Percentiles rank a stretch among this genome's conserved stretches.
Evolutionary conservation across 2,797 vertebrate species (phyloP).

Genomic region (Lemur catta): DNA sequence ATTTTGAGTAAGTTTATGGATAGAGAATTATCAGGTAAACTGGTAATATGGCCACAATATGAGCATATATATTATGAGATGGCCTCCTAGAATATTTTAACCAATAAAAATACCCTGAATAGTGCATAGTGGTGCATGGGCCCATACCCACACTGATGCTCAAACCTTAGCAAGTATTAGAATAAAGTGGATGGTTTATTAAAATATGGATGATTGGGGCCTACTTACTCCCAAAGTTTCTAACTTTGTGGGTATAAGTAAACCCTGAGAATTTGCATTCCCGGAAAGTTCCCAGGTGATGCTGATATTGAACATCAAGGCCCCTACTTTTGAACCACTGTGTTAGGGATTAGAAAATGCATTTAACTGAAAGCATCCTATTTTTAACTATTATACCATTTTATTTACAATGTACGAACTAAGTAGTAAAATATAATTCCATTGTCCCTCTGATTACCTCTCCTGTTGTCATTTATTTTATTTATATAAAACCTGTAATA

Average conservation of each 20-base stretch:
- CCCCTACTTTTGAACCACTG: background rate
- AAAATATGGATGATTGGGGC: background rate
- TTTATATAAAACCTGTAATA: background rate
- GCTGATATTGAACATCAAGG: background rate
- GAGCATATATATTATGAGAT: background rate
- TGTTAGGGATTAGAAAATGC: background rate
- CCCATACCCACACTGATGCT: background rate
- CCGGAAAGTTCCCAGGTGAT: background rate
- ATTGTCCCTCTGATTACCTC: background rate
- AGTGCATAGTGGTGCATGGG: rapidly evolving
- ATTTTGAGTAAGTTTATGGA: background rate
- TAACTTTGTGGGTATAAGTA: background rate
- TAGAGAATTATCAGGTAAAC: background rate
- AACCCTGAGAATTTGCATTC: background rate
- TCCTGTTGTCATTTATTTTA: background rate
- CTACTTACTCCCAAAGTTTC: background rate
- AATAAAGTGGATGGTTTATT: background rate
- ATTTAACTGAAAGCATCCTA: background rate
- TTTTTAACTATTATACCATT: background rate
- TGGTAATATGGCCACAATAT: background rate
- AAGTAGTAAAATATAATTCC: background rate
- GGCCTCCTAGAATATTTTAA: background rate
- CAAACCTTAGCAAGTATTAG: background rate
- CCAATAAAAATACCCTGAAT: background rate
- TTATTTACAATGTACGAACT: background rate